Percentiles rank a stretch among this genome's conserved stretches.
These are phyloP conservation scores for Ecliptopera silaceata DNA, from an alignment of 2,888 invertebrate genomes.

Conservation along the genomic window DNA sequence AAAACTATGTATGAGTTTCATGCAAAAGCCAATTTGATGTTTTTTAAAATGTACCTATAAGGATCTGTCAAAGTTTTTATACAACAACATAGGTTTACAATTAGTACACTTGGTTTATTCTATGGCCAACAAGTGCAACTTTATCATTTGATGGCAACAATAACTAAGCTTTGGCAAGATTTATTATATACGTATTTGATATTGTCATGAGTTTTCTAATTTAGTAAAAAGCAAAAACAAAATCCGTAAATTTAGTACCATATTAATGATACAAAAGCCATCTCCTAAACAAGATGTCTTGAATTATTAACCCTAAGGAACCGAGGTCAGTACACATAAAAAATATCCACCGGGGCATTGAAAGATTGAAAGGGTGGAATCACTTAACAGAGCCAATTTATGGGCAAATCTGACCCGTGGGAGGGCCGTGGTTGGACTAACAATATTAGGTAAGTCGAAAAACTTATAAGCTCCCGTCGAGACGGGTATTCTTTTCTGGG, in stretches of 20 bases:
- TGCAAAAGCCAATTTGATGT: too few relatives aligned
- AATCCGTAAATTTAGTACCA: slow-evolving; percentile 8
- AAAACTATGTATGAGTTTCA: too few relatives aligned
- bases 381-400: slow-evolving; percentile 79
- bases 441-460: slow-evolving; percentile 72
- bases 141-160: too few relatives aligned
- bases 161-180: too few relatives aligned
- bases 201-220: background rate
- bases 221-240: background rate
- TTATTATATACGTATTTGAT: too few relatives aligned
- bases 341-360: slow-evolving; percentile 74
- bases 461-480: slow-evolving; percentile 64
- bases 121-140: too few relatives aligned
- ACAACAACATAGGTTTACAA: too few relatives aligned
- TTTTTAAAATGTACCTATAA: too few relatives aligned
- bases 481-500: slow-evolving; percentile 51
- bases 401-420: slow-evolving; percentile 77
- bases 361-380: slow-evolving; percentile 81
- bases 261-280: slow-evolving; percentile 34
- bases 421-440: slow-evolving; percentile 77
- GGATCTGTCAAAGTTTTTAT: too few relatives aligned
- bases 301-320: slow-evolving; percentile 57
- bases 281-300: slow-evolving; percentile 32
- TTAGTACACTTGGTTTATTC: too few relatives aligned
- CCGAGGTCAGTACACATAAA: slow-evolving; percentile 52